Percentiles rank a stretch among this genome's conserved stretches.
Conservation (phyloP, 2,113 vertebrate species). For the Strigops habroptila region DNA sequence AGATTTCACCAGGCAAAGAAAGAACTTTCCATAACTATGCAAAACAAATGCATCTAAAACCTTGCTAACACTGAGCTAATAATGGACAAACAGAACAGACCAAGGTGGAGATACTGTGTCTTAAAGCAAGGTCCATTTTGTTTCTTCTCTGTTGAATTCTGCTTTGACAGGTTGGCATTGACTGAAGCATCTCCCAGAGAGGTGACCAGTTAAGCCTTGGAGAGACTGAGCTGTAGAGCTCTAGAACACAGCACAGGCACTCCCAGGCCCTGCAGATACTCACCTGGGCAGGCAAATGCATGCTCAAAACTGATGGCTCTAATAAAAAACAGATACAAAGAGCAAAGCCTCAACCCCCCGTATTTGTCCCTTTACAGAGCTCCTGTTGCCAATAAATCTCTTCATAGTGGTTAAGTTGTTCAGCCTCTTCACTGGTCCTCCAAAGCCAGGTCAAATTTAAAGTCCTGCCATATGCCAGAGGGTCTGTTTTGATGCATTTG, state of each 20-base stretch:
- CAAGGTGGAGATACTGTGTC: not conserved
- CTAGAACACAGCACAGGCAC: not conserved
- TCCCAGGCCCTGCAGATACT: not conserved
- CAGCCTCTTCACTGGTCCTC: not conserved
- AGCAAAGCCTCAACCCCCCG: not conserved
- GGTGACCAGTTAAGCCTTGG: not conserved
- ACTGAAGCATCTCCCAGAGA: not conserved
- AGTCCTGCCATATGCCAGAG: not conserved
- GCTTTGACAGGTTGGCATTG: not conserved
- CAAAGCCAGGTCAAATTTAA: not conserved
- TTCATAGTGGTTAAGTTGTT: not conserved
- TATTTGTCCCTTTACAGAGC: not conserved
- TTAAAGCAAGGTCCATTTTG: not conserved
- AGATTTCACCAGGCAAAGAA: not conserved
- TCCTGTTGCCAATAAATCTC: slow-evolving; percentile 15
- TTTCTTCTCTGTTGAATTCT: not conserved
- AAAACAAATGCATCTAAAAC: not conserved
- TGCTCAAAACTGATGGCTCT: not conserved
- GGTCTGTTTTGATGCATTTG: not conserved
- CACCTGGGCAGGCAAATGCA: not conserved
- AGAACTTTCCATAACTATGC: not conserved
- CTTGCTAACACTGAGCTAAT: not conserved
- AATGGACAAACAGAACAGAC: not conserved
- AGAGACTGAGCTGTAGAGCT: not conserved
- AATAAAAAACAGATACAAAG: not conserved